A percentile compares a stretch with the other conserved stretches of the same genome.
These are phyloP conservation scores for Drosophila stalkeri DNA, from an alignment of 2,888 invertebrate species.

Conservation along the genomic window DNA sequence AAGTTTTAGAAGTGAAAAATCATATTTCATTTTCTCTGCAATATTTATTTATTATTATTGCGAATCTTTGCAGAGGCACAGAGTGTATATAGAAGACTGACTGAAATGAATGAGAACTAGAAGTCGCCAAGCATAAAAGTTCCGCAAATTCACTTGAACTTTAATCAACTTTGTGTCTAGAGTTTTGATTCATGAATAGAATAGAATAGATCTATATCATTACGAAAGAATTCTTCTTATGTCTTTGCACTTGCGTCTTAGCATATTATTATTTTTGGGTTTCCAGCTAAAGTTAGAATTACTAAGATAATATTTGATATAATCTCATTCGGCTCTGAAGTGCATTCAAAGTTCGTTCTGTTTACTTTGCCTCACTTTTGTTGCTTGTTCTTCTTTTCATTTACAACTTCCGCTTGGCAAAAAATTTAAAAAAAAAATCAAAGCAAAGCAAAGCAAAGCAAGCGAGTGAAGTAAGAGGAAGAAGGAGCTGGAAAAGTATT, in stretches of 20 bases:
- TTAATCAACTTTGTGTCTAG: neutral
- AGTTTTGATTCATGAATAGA: neutral
- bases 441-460: neutral
- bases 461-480: conserved; percentile 12
- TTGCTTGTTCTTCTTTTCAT: conserved; percentile 37
- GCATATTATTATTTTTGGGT: neutral
- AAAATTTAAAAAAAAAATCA: conserved; percentile 4
- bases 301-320: neutral
- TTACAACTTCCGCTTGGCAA: conserved; percentile 72
- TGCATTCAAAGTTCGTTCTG: conserved; percentile 8
- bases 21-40: neutral
- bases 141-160: neutral
- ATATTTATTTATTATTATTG: neutral
- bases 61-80: too few relatives aligned
- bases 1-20: neutral
- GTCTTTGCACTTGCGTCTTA: neutral
- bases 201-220: neutral
- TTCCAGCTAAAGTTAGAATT: neutral
- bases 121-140: neutral
- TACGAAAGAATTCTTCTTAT: neutral
- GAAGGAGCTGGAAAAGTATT: conserved; percentile 45
- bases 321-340: neutral
- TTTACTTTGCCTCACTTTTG: neutral
- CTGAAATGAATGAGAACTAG: neutral
- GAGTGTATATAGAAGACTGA: neutral